Percentiles rank a stretch among this genome's conserved stretches.
Conservation (phyloP, 2,888 invertebrate species). For the Mongoloraphidia duomilia region DNA sequence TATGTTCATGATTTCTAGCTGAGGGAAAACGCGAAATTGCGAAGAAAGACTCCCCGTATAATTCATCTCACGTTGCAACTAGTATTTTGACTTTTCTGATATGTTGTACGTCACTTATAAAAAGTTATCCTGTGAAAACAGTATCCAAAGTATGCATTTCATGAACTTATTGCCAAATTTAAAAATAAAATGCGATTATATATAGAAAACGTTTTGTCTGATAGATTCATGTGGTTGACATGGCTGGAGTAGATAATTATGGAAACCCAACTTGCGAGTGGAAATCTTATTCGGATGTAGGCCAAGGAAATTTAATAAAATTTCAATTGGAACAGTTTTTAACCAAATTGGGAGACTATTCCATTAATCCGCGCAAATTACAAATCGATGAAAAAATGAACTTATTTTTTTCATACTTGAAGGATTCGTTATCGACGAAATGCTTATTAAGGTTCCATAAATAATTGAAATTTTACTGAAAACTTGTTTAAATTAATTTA, state of each 20-base stretch:
- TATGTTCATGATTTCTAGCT: conserved; percentile 17
- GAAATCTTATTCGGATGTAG: conserved; percentile 25
- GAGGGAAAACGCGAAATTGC: conserved; percentile 26
- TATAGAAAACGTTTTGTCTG: conserved; percentile 2
- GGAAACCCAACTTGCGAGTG: conserved; percentile 21
- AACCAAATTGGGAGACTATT: conserved; percentile 14
- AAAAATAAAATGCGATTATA: too few relatives aligned
- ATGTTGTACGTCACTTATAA: conserved; percentile 17
- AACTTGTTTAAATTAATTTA: not conserved
- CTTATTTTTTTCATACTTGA: conserved; percentile 27
- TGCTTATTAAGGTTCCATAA: conserved; percentile 25
- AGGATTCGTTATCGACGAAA: conserved; percentile 22
- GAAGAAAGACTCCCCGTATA: conserved; percentile 18
- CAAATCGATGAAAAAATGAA: conserved; percentile 21
- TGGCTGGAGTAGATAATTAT: conserved; percentile 28
- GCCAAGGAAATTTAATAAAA: conserved; percentile 28
- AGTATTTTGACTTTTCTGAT: conserved; percentile 28
- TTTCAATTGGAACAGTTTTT: conserved; percentile 28
- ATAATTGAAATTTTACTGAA: not conserved
- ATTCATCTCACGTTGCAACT: conserved; percentile 26
- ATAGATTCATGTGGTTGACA: conserved; percentile 31
- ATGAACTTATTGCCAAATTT: not conserved
- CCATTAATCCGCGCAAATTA: conserved; percentile 16
- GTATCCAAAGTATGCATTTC: conserved; percentile 20
- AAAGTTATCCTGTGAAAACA: conserved; percentile 17